Evolutionary conservation across 2,888 invertebrate genomes (phyloP).

Genomic region (Oxyscelio sp.): DNA sequence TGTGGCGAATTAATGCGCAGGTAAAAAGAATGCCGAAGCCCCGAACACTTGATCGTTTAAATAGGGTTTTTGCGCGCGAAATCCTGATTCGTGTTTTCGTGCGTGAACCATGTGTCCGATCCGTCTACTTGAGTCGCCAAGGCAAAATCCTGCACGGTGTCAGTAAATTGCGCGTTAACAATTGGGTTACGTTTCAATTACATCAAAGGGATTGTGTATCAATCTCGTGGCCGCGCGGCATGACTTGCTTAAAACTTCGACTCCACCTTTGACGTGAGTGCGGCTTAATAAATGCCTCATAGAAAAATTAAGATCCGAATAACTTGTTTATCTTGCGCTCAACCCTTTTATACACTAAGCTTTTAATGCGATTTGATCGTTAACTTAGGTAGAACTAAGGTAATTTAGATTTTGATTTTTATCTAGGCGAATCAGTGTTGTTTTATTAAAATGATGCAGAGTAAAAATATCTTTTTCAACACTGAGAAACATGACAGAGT

Average conservation of each 20-base stretch:
- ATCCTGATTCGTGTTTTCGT: slow-evolving; percentile 85
- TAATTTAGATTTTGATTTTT: too few species aligned
- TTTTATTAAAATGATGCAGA: too few species aligned
- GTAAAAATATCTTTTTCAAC: too few species aligned
- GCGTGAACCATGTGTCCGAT: slow-evolving; percentile 79
- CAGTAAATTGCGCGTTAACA: slow-evolving; percentile 87
- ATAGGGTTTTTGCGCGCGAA: slow-evolving; percentile 80
- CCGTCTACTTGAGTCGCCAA: slow-evolving; percentile 73
- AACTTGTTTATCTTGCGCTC: slow-evolving; percentile 57
- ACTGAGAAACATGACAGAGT: too few species aligned
- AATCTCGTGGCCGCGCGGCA: slow-evolving; percentile 58
- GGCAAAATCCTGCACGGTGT: slow-evolving; percentile 81
- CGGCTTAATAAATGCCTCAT: slow-evolving; percentile 55
- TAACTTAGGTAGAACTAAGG: neutral
- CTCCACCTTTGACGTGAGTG: slow-evolving; percentile 47
- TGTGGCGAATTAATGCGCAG: slow-evolving; percentile 49
- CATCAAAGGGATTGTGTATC: slow-evolving; percentile 81
- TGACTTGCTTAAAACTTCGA: slow-evolving; percentile 65
- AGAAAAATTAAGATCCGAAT: slow-evolving; percentile 48
- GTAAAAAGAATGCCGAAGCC: slow-evolving; percentile 36
- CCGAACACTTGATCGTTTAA: slow-evolving; percentile 34
- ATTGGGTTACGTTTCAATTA: slow-evolving; percentile 88
- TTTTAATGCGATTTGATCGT: slow-evolving; percentile 49
- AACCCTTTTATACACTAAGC: slow-evolving; percentile 34
- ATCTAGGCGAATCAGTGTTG: too few species aligned